Conservation (phyloP, 2,888 invertebrate species). For the Serrognathus titanus region DNA sequence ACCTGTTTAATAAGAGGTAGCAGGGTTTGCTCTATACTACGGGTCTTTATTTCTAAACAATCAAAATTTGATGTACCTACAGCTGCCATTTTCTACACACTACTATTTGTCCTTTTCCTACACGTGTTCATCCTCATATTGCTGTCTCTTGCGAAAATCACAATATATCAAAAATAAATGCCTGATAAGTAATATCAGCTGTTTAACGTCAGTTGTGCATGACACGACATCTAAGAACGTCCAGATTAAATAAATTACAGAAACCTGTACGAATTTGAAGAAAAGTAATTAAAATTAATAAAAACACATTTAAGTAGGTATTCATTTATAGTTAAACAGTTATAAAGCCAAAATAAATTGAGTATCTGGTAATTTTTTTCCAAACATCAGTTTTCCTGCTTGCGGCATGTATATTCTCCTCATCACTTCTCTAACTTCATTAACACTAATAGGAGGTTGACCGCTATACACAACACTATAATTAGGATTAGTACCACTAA, state of each 20-base stretch:
- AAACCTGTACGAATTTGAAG: background rate
- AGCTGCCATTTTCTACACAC: conserved; percentile 56
- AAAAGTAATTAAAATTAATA: background rate
- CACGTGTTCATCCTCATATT: conserved; percentile 12
- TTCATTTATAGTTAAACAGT: conserved; percentile 8
- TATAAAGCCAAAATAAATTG: conserved; percentile 43
- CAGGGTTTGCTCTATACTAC: conserved; percentile 91
- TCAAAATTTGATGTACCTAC: conserved; percentile 57
- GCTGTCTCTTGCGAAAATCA: conserved; percentile 16
- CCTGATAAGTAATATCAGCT: conserved; percentile 13
- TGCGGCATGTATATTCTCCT: conserved; percentile 66
- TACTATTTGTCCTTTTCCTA: conserved; percentile 29
- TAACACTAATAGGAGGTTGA: conserved; percentile 69
- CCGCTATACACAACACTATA: conserved; percentile 60
- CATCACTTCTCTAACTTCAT: conserved; percentile 80
- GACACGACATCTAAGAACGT: conserved; percentile 3
- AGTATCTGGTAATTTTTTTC: conserved; percentile 47
- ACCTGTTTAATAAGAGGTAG: conserved; percentile 94
- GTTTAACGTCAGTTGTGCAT: background rate
- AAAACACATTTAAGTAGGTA: background rate
- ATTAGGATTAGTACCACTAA: conserved; percentile 45
- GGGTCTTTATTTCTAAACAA: conserved; percentile 82
- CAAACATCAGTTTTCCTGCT: conserved; percentile 52
- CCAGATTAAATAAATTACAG: background rate
- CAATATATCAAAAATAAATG: conserved; percentile 9